phyloP scores from a whole-genome alignment of 2,888 invertebrate species.

The Drosophila parthenogenetica region DNA sequence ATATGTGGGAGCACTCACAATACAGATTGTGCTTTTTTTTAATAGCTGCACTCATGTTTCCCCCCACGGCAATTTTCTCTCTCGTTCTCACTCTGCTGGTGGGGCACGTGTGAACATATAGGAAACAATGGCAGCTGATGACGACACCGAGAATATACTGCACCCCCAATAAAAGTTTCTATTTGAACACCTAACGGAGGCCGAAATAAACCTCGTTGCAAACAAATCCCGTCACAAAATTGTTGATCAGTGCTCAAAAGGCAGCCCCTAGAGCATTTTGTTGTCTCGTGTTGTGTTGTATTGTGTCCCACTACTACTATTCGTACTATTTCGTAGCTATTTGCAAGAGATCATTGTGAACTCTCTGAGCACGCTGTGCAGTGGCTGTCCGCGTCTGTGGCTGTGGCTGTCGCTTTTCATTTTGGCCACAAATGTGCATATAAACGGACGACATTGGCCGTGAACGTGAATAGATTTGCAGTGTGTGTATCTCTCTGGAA shows the following conservation, averaged over 20 bases:
- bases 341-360: conserved; percentile 33
- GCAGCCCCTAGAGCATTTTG: conserved; percentile 30
- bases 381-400: conserved; percentile 16
- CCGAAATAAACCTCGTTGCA: conserved; percentile 39
- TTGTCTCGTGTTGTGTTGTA: conserved; percentile 27
- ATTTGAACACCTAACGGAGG: conserved; percentile 30
- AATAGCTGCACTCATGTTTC: conserved; percentile 26
- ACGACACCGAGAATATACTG: conserved; percentile 48
- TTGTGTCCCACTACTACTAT: conserved; percentile 22
- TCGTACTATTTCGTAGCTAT: conserved; percentile 40
- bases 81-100: neutral
- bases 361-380: conserved; percentile 33
- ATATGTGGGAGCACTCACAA: conserved; percentile 58
- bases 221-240: conserved; percentile 43
- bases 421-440: conserved; percentile 60
- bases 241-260: conserved; percentile 44
- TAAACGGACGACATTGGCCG: conserved; percentile 59
- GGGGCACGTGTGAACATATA: conserved; percentile 54
- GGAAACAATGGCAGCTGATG: conserved; percentile 57
- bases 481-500: conserved; percentile 53
- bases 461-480: conserved; percentile 58
- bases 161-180: conserved; percentile 42
- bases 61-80: conserved; percentile 4
- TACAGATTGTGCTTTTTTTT: conserved; percentile 47
- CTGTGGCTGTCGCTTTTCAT: conserved; percentile 51